These are phyloP conservation scores for Mythimna loreyi DNA, from an alignment of 2,888 invertebrate species.

Conservation along the genomic window DNA sequence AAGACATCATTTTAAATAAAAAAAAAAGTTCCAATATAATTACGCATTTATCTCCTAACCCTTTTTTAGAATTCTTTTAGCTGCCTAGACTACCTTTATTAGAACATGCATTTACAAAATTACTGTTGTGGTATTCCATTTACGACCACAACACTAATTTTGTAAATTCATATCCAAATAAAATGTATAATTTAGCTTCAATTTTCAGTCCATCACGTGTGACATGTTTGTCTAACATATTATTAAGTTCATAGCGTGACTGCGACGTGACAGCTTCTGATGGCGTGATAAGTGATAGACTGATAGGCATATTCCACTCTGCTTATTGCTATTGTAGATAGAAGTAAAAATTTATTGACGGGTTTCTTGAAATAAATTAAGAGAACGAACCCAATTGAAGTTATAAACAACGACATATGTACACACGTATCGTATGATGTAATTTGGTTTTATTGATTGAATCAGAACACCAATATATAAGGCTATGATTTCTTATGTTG, in stretches of 20 bases:
- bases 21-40: too few species aligned
- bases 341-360: constrained; percentile 1
- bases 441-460: neutral
- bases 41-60: too few species aligned
- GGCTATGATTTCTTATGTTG: neutral
- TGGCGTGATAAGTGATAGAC: constrained; percentile 23
- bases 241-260: constrained; percentile 33
- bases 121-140: neutral
- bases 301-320: constrained; percentile 26
- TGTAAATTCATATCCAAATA: constrained; percentile 3
- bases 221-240: constrained; percentile 20
- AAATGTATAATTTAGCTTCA: constrained; percentile 2
- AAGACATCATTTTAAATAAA: too few species aligned
- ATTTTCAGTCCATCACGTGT: constrained; percentile 22
- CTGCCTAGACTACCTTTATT: too few species aligned
- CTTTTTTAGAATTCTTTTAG: too few species aligned
- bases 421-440: neutral
- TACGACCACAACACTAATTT: neutral
- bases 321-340: constrained; percentile 9
- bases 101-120: too few species aligned
- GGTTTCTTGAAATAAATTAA: constrained; percentile 7
- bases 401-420: neutral
- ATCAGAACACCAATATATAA: neutral
- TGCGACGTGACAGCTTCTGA: constrained; percentile 28
- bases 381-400: neutral